Evolutionary conservation across 64 coral and sea anemone genomes (phyloP).

Genomic region (Acropora yongei): DNA sequence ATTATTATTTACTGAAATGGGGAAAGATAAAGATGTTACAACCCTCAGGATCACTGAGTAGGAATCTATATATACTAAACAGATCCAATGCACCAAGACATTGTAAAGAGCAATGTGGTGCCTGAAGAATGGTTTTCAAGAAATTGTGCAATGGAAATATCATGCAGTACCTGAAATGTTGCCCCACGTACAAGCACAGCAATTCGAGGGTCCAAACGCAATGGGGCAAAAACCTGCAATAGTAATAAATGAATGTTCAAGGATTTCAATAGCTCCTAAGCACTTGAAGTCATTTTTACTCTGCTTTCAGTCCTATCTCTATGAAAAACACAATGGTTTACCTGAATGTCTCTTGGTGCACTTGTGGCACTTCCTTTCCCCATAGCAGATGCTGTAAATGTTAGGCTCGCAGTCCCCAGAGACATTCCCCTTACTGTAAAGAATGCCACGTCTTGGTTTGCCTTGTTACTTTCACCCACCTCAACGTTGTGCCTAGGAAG

Average conservation of each 20-base stretch:
- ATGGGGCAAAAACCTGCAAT: constrained; percentile 82
- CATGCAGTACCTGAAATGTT: constrained; percentile 84
- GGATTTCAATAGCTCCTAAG: too few species aligned
- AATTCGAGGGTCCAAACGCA: constrained; percentile 86
- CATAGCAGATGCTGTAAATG: constrained; percentile 72
- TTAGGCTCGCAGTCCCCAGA: constrained; percentile 88
- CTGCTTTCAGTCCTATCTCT: background rate
- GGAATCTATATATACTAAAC: too few species aligned
- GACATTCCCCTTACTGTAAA: constrained; percentile 82
- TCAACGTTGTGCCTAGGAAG: constrained; percentile 22
- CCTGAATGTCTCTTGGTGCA: constrained; percentile 92
- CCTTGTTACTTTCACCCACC: constrained; percentile 1
- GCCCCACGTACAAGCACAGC: constrained; percentile 85
- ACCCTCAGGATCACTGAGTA: too few species aligned
- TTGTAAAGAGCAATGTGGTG: too few species aligned
- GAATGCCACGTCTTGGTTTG: constrained; percentile 73
- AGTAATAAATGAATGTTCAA: background rate
- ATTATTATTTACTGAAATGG: too few species aligned
- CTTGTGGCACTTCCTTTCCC: constrained; percentile 83
- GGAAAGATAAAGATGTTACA: too few species aligned
- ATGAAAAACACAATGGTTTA: background rate
- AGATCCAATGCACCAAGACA: too few species aligned
- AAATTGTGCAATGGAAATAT: background rate
- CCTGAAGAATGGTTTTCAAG: too few species aligned
- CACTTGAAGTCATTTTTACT: too few species aligned